A percentile compares a stretch with the other conserved stretches of the same genome.
These are phyloP conservation scores for Ictalurus punctatus DNA, from an alignment of 2,113 vertebrate species.

Conservation along the genomic window DNA sequence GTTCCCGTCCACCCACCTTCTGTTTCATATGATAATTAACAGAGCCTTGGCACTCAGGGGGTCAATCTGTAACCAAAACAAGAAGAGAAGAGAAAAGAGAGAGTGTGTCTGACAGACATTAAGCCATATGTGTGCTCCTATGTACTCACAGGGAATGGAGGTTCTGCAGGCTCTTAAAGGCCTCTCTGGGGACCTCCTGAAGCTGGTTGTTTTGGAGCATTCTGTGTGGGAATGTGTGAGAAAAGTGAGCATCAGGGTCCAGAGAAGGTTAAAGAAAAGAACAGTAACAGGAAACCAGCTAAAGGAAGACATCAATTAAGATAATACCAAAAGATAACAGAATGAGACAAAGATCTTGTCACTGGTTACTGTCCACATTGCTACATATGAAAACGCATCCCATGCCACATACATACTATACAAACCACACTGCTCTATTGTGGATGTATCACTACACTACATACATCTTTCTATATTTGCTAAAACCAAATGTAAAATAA, in stretches of 20 bases:
- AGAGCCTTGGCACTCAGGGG: slow-evolving; percentile 43
- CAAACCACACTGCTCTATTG: not conserved
- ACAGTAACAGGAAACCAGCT: not conserved
- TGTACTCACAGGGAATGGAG: slow-evolving; percentile 89
- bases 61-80: slow-evolving; percentile 28
- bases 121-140: slow-evolving; percentile 28
- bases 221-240: slow-evolving; percentile 63
- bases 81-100: slow-evolving; percentile 8
- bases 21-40: slow-evolving; percentile 55
- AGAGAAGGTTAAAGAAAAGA: not conserved
- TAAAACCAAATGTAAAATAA: not conserved
- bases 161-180: slow-evolving; percentile 81
- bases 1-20: not conserved
- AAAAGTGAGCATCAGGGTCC: not conserved
- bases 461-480: not conserved
- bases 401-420: not conserved
- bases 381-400: not conserved
- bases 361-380: not conserved
- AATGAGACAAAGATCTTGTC: not conserved
- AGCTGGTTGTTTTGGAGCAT: slow-evolving; percentile 96
- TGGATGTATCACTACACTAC: not conserved
- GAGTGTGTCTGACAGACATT: slow-evolving; percentile 41
- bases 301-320: not conserved
- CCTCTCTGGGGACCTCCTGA: slow-evolving; percentile 81
- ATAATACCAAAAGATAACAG: slow-evolving; percentile 17